Evolutionary conservation across 1,140 invertebrate species (phyloP).

Genomic region (Papilio polytes): DNA sequence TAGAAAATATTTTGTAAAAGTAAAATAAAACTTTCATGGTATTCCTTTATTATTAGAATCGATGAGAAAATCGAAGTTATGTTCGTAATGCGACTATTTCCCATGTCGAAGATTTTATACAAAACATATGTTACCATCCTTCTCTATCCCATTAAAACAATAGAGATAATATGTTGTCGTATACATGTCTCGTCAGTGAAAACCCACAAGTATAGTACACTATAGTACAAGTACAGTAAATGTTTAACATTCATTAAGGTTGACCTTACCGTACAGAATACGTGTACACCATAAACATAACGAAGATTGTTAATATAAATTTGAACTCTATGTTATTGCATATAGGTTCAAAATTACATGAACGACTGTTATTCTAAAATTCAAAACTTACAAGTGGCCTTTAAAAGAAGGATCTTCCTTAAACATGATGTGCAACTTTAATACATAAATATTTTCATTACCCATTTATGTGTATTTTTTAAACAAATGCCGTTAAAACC

Average conservation of each 20-base stretch:
- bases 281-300: slow-evolving; percentile 45
- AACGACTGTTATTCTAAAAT: slow-evolving; percentile 44
- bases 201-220: not conserved
- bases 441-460: slow-evolving; percentile 22
- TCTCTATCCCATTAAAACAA: not conserved
- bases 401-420: slow-evolving; percentile 53
- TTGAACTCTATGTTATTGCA: slow-evolving; percentile 39
- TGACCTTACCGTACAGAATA: slow-evolving; percentile 38
- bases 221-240: slow-evolving; percentile 5
- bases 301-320: slow-evolving; percentile 20
- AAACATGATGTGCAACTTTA: slow-evolving; percentile 39
- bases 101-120: not conserved
- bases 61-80: not conserved
- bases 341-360: slow-evolving; percentile 42
- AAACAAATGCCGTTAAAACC: not conserved
- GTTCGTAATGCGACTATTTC: not conserved
- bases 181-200: not conserved
- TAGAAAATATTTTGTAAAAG: too few species aligned
- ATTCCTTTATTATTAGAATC: not conserved
- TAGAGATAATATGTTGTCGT: not conserved
- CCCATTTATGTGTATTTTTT: not conserved
- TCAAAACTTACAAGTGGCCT: slow-evolving; percentile 37
- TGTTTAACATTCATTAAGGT: slow-evolving; percentile 15
- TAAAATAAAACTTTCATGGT: not conserved
- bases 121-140: not conserved